Evolutionary conservation across 1,140 invertebrate species (phyloP).

Genomic region (Drosophila subobscura): DNA sequence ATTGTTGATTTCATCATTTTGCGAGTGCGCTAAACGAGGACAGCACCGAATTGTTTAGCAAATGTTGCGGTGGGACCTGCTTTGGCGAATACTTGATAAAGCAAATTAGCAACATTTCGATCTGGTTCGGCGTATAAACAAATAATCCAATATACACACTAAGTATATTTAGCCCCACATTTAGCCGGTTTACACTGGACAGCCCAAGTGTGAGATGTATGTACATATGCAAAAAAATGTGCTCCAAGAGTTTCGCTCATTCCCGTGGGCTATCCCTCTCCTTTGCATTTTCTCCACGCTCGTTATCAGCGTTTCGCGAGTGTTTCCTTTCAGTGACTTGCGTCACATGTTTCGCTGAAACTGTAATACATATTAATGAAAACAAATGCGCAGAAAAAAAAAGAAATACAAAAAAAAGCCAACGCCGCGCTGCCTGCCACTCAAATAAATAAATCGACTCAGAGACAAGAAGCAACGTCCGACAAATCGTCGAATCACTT

Average conservation of each 20-base stretch:
- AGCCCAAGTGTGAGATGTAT: constrained; percentile 18
- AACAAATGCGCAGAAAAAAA: constrained; percentile 48
- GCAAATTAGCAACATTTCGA: constrained; percentile 54
- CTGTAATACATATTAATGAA: constrained; percentile 41
- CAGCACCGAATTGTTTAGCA: constrained; percentile 64
- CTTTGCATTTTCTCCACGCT: constrained; percentile 7
- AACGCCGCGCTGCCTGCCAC: neutral
- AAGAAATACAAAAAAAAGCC: constrained; percentile 10
- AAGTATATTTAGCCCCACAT: constrained; percentile 24
- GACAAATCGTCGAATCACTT: constrained; percentile 57
- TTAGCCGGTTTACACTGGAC: constrained; percentile 26
- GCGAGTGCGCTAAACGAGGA: constrained; percentile 51
- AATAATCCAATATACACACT: constrained; percentile 19
- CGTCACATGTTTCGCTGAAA: constrained; percentile 45
- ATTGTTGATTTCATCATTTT: constrained; percentile 7
- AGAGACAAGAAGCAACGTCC: constrained; percentile 55
- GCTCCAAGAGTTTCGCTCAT: neutral
- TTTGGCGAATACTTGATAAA: constrained; percentile 40
- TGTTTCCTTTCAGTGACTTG: constrained; percentile 32
- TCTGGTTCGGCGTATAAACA: constrained; percentile 42
- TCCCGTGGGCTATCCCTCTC: constrained; percentile 30
- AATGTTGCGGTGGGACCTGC: constrained; percentile 1
- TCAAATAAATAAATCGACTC: constrained; percentile 29
- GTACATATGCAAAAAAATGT: no score
- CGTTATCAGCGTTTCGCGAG: constrained; percentile 21